phyloP scores from a whole-genome alignment of 1,140 invertebrate genomes.

The Aphelenchoides fujianensis region DNA sequence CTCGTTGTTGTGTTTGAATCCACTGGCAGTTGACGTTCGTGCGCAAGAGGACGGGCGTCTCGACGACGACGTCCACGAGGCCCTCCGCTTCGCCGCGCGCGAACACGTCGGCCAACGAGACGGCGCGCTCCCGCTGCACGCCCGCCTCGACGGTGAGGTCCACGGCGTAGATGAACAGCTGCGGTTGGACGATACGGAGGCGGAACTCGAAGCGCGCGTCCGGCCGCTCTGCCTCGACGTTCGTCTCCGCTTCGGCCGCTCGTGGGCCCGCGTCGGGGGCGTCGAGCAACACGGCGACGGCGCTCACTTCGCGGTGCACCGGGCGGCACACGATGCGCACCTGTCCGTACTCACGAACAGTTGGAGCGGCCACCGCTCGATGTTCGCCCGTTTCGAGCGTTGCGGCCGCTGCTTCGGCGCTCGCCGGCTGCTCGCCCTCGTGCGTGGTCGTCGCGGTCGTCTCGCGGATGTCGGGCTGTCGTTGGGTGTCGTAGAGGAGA shows the following conservation, averaged over 20 bases:
- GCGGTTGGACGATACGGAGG: slow-evolving; percentile 24
- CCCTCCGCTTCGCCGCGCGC: background rate
- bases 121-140: slow-evolving; percentile 3
- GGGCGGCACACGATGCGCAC: background rate
- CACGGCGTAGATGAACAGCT: slow-evolving; percentile 11
- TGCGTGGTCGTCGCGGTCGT: background rate
- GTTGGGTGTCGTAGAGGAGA: slow-evolving; percentile 15
- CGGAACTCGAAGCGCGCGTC: slow-evolving; percentile 11
- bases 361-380: background rate
- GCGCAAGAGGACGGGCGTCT: slow-evolving; percentile 7
- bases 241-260: slow-evolving; percentile 27
- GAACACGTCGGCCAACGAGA: slow-evolving; percentile 7
- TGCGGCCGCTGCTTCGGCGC: background rate
- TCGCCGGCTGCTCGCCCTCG: background rate
- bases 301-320: background rate
- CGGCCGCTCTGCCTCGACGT: slow-evolving; percentile 28
- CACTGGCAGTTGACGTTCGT: slow-evolving; percentile 21
- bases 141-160: background rate
- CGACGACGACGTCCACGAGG: slow-evolving; percentile 14
- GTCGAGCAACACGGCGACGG: background rate
- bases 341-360: background rate
- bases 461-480: no score
- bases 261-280: background rate
- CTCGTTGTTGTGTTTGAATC: slow-evolving; percentile 12
- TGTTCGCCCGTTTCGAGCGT: background rate